Percentiles rank a stretch among this genome's conserved stretches.
phyloP scores from a whole-genome alignment of 2,888 invertebrate species.

The Diploptera punctata region DNA sequence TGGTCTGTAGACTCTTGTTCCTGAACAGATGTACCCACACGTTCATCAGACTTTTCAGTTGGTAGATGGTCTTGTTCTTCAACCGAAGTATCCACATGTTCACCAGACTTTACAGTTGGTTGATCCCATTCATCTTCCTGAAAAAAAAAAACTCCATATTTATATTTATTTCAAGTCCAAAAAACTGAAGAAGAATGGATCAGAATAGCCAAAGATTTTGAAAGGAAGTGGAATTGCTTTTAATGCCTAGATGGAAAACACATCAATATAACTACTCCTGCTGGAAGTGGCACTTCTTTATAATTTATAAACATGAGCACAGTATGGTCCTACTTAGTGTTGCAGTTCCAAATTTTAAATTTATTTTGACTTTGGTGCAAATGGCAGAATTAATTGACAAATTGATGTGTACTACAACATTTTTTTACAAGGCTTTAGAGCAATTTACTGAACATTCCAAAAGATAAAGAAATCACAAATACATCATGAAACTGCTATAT shows the following conservation, averaged over 20 bases:
- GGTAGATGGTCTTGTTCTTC: too few relatives aligned
- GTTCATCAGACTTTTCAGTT: too few relatives aligned
- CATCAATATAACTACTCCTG: constrained; percentile 43
- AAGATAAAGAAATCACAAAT: constrained; percentile 30
- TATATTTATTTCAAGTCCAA: not conserved
- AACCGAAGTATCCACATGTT: not conserved
- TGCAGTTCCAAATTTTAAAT: constrained; percentile 45
- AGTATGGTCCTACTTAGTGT: constrained; percentile 45
- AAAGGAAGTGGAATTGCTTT: constrained; percentile 45
- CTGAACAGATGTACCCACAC: too few relatives aligned
- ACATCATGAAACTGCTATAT: constrained; percentile 31
- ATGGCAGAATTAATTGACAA: constrained; percentile 46
- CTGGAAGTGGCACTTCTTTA: constrained; percentile 46
- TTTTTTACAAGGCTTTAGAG: constrained; percentile 45
- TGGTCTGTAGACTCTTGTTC: not conserved
- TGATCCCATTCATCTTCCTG: not conserved
- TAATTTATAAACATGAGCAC: constrained; percentile 46
- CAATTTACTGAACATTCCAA: constrained; percentile 40
- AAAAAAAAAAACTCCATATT: too few relatives aligned
- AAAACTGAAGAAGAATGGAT: too few relatives aligned
- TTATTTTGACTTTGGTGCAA: constrained; percentile 45
- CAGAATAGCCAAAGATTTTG: constrained; percentile 44
- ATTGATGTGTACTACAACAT: too few relatives aligned
- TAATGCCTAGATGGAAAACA: constrained; percentile 48
- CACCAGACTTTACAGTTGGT: not conserved